Conservation (phyloP, 2,888 invertebrate genomes). For the Alitta virens region DNA sequence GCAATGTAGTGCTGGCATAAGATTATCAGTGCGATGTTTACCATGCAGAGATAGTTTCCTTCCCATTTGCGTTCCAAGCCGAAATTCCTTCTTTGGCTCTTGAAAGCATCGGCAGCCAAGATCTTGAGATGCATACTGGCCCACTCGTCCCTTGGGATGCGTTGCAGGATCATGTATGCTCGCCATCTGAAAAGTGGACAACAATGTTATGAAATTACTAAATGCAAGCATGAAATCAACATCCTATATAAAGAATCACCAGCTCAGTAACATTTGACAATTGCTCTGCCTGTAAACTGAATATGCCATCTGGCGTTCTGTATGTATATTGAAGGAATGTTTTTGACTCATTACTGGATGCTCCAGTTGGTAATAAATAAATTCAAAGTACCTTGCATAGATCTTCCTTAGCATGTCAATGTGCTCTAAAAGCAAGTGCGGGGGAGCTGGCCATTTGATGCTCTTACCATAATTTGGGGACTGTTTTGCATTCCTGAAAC, state of each 20-base stretch:
- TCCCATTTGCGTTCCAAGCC: slow-evolving; percentile 78
- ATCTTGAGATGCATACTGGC: slow-evolving; percentile 81
- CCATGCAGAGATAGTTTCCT: slow-evolving; percentile 75
- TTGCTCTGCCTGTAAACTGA: no score
- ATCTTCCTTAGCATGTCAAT: slow-evolving; percentile 56
- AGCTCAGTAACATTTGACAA: no score
- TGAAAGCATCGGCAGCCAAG: slow-evolving; percentile 71
- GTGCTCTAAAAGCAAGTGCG: slow-evolving; percentile 68
- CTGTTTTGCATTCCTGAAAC: slow-evolving; percentile 39
- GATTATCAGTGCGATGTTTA: no score
- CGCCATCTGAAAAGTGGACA: slow-evolving; percentile 74
- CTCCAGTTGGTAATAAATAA: no score
- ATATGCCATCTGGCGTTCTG: no score
- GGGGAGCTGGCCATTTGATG: slow-evolving; percentile 78
- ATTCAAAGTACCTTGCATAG: slow-evolving; percentile 52
- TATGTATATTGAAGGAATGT: no score
- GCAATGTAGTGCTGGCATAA: no score
- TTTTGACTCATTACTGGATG: no score
- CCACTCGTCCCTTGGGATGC: slow-evolving; percentile 81
- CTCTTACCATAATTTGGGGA: slow-evolving; percentile 71
- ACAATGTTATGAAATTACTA: no score
- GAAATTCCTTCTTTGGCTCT: slow-evolving; percentile 66
- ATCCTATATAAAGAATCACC: no score
- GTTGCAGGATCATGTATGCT: slow-evolving; percentile 79
- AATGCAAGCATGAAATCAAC: no score